Evolutionary conservation across 2,797 vertebrate genomes (phyloP).

Genomic region (Onychomys arenicola): DNA sequence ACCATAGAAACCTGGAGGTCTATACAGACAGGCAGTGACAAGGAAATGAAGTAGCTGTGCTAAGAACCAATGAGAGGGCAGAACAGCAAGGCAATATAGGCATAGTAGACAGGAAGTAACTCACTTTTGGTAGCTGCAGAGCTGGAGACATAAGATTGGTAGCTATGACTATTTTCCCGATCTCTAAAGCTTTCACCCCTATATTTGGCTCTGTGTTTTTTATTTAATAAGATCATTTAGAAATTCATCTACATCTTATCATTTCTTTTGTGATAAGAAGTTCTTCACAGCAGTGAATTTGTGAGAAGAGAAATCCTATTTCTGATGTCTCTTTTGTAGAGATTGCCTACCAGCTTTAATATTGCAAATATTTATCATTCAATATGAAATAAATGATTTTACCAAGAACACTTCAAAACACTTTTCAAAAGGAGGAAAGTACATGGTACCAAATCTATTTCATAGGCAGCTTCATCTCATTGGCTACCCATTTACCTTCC

Average conservation of each 20-base stretch:
- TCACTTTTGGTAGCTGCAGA: too few relatives aligned
- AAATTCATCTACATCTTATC: not conserved
- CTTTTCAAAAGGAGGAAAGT: not conserved
- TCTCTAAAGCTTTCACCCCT: too few relatives aligned
- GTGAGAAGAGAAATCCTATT: not conserved
- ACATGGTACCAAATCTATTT: not conserved
- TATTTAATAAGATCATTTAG: too few relatives aligned
- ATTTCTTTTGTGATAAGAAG: not conserved
- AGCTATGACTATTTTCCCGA: too few relatives aligned
- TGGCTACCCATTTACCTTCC: not conserved
- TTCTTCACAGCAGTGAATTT: not conserved
- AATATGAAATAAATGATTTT: not conserved
- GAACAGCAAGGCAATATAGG: too few relatives aligned
- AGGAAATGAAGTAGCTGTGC: too few relatives aligned
- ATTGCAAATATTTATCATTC: not conserved
- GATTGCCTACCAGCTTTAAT: not conserved
- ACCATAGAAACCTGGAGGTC: too few relatives aligned
- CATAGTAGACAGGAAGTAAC: too few relatives aligned
- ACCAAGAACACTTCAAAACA: constrained; percentile 13
- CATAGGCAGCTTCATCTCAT: not conserved
- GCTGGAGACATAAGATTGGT: too few relatives aligned
- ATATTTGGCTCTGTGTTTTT: too few relatives aligned
- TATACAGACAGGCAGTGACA: too few relatives aligned
- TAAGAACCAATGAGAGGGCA: too few relatives aligned
- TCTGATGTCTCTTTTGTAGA: not conserved